Evolutionary conservation across 2,797 vertebrate species (phyloP).

Genomic region (Crypturellus tataupa): DNA sequence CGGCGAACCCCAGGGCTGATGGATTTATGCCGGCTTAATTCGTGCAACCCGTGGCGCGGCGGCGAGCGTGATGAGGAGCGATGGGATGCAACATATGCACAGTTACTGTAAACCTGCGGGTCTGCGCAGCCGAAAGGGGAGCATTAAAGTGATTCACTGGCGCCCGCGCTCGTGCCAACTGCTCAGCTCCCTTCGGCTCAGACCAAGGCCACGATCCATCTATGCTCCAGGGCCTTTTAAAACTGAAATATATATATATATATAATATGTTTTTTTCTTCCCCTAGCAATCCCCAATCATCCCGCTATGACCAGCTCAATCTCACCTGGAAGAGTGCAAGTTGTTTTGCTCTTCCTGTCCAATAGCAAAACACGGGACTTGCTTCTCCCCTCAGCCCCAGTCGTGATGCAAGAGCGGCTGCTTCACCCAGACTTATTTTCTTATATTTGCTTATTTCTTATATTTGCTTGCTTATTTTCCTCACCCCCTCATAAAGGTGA

Average conservation of each 20-base stretch:
- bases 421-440: background rate
- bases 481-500: background rate
- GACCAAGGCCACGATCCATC: accelerated
- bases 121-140: conserved; percentile 3
- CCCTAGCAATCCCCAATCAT: background rate
- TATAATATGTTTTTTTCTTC: background rate
- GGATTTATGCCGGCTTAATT: conserved; percentile 67
- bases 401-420: accelerated
- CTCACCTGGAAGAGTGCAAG: accelerated
- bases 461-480: background rate
- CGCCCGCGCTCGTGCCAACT: conserved; percentile 3
- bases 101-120: conserved; percentile 8
- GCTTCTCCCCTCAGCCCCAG: background rate
- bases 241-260: background rate
- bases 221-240: background rate
- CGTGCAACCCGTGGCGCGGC: background rate
- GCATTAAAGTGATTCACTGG: conserved; percentile 28
- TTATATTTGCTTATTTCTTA: too few species aligned
- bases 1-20: conserved; percentile 46
- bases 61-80: conserved; percentile 12
- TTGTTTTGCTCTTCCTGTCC: background rate
- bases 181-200: accelerated
- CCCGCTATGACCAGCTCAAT: background rate
- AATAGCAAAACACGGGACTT: accelerated
- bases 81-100: conserved; percentile 55